phyloP scores from a whole-genome alignment of 2,797 vertebrate species.

The Neoniphon sammara region DNA sequence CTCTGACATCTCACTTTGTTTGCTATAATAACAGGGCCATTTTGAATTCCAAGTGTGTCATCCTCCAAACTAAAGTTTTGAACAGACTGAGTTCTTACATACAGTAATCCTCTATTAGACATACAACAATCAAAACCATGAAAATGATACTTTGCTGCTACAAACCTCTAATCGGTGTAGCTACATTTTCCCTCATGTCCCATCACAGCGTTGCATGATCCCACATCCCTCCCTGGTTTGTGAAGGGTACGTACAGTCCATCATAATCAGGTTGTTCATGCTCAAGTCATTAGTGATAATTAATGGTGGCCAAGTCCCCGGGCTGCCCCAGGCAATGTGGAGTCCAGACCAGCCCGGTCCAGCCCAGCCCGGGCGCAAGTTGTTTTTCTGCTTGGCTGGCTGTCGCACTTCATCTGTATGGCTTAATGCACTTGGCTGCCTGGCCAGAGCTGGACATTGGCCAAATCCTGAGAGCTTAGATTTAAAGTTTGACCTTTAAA shows the following conservation, averaged over 20 bases:
- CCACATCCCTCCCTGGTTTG: constrained; percentile 21
- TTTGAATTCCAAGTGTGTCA: background rate
- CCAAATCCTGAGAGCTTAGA: constrained; percentile 62
- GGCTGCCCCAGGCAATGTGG: constrained; percentile 37
- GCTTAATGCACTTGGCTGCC: constrained; percentile 67
- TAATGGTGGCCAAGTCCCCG: constrained; percentile 65
- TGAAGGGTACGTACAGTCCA: constrained; percentile 31
- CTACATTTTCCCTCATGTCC: constrained; percentile 42
- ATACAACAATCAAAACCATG: constrained; percentile 41
- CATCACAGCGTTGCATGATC: constrained; percentile 22
- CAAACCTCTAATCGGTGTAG: constrained; percentile 37
- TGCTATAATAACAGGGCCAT: background rate
- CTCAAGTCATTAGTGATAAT: constrained; percentile 75
- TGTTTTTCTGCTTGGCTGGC: constrained; percentile 70
- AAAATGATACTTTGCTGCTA: constrained; percentile 34
- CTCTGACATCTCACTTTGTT: constrained; percentile 3
- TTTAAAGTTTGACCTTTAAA: constrained; percentile 63
- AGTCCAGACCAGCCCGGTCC: constrained; percentile 34
- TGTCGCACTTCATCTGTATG: constrained; percentile 63
- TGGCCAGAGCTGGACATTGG: constrained; percentile 61
- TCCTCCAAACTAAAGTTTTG: constrained; percentile 6
- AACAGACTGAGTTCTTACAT: background rate
- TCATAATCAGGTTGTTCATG: constrained; percentile 64
- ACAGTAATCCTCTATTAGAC: constrained; percentile 30
- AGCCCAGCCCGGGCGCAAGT: constrained; percentile 49